Base-by-base conservation (phyloP, 2,888 invertebrate genomes). In the Tetanocera ferruginea region DNA sequence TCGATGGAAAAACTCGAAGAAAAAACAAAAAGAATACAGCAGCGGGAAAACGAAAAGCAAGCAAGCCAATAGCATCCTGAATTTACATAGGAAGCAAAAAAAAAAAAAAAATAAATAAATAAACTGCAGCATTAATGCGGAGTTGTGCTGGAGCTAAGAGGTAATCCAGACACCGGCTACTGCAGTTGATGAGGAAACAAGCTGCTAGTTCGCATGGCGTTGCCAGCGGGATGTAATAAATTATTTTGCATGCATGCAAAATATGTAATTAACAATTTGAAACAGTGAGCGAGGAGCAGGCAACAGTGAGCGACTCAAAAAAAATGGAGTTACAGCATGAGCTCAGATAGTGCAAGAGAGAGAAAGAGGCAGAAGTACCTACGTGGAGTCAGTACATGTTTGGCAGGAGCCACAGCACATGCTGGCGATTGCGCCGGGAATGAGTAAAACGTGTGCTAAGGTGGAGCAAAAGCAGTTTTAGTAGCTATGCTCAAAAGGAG, bases 201-300 rank as follows among this genome's bases (percentile, higher is more conserved):
- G 62, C 43, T 76, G 67, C 62, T 77, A 55, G 73, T 75, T 69
- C 73, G 76, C 78, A 51, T 31, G 66, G 67, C 78, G 78, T 82
- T 82, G 82, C 83, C 82, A 81, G 76, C 78, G 82, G 82, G 81
- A 82, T 81, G 76, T 80, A 81, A 79, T 82, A 81, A 83, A 82
- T 81, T 79, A 81, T 82, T 81, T 81, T 64, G 78, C 79, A 81
- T 74, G 77, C 79, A 83, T 80, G 80, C 80, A 80, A 81, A 82
- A 80, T 79, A 23, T 81, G 77, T 80, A 74, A 82, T 79, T 81
- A 78, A 79, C 81, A 81, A 80, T 23, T 79, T 76, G 17, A 80
- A 64, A 17, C 55, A 79, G 52, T 28, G 76, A 74, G 23, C 60
- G 43, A 55, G 31, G 64, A 23, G 25, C 67, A 55, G 23, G 60